Evolutionary conservation across 2,888 invertebrate genomes (phyloP).

Genomic region (Meliscaeva auricollis): DNA sequence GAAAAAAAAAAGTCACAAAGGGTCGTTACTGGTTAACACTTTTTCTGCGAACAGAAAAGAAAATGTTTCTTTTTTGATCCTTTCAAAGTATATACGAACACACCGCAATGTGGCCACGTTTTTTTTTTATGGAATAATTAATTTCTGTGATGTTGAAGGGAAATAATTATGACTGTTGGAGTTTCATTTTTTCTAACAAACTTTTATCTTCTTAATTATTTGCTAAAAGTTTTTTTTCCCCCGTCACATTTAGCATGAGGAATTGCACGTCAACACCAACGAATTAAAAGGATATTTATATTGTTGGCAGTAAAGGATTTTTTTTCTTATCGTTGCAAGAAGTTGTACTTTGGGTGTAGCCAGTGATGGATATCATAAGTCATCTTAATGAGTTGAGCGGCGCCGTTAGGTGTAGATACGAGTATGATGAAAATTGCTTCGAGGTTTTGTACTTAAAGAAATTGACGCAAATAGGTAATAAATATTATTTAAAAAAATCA

Average conservation of each 20-base stretch:
- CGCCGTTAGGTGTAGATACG: too few species aligned
- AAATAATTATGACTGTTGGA: conserved; percentile 30
- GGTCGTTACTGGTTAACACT: conserved; percentile 27
- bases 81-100: conserved; percentile 2
- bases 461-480: too few species aligned
- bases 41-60: not conserved
- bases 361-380: not conserved
- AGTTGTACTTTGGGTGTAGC: not conserved
- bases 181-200: conserved; percentile 21
- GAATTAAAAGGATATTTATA: conserved; percentile 19
- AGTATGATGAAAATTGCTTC: too few species aligned
- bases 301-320: not conserved
- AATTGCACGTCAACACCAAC: conserved; percentile 9
- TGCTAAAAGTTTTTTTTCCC: conserved; percentile 18
- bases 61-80: not conserved
- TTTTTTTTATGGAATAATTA: conserved; percentile 26
- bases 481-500: too few species aligned
- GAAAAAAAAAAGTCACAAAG: conserved; percentile 24
- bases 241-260: conserved; percentile 8
- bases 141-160: conserved; percentile 26
- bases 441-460: too few species aligned
- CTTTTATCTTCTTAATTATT: conserved; percentile 35
- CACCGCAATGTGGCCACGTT: conserved; percentile 17
- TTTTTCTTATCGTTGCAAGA: not conserved
- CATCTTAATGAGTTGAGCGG: not conserved